Evolutionary conservation across 2,797 vertebrate genomes (phyloP).

Genomic region (Champsocephalus esox): DNA sequence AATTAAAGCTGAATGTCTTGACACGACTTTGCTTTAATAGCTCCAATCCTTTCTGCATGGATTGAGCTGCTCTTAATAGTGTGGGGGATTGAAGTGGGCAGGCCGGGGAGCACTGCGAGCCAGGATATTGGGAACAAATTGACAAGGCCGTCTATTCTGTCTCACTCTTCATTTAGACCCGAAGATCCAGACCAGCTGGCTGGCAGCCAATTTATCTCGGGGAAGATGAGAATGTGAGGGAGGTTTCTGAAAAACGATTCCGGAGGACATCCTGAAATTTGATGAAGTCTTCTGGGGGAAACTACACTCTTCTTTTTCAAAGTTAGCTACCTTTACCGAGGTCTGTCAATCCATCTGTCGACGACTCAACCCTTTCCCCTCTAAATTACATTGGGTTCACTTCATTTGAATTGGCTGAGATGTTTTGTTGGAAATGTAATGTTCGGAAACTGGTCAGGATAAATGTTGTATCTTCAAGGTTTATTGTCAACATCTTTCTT

Average conservation of each 20-base stretch:
- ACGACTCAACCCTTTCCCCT: neutral
- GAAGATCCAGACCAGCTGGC: slow-evolving; percentile 76
- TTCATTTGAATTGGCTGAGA: neutral
- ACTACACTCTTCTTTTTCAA: slow-evolving; percentile 30
- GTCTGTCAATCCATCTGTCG: slow-evolving; percentile 2
- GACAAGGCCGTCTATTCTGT: slow-evolving; percentile 79
- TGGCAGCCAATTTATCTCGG: slow-evolving; percentile 85
- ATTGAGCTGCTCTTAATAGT: slow-evolving; percentile 78
- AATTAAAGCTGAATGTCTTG: slow-evolving; percentile 61
- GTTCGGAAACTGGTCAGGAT: no score
- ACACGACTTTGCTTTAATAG: slow-evolving; percentile 67
- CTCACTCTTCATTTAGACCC: slow-evolving; percentile 84
- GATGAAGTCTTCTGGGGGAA: slow-evolving; percentile 47
- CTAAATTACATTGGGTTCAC: neutral
- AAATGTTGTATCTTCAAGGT: neutral
- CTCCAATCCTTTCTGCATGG: slow-evolving; percentile 58
- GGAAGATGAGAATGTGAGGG: slow-evolving; percentile 79
- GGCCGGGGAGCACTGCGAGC: slow-evolving; percentile 67
- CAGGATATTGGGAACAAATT: slow-evolving; percentile 84
- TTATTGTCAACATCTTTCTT: neutral
- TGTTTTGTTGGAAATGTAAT: neutral
- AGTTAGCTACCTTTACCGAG: neutral
- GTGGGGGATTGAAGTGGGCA: slow-evolving; percentile 76
- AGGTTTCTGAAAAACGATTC: slow-evolving; percentile 70
- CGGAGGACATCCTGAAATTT: slow-evolving; percentile 65